phyloP scores from a whole-genome alignment of 2,797 vertebrate species.

The Mus caroli region DNA sequence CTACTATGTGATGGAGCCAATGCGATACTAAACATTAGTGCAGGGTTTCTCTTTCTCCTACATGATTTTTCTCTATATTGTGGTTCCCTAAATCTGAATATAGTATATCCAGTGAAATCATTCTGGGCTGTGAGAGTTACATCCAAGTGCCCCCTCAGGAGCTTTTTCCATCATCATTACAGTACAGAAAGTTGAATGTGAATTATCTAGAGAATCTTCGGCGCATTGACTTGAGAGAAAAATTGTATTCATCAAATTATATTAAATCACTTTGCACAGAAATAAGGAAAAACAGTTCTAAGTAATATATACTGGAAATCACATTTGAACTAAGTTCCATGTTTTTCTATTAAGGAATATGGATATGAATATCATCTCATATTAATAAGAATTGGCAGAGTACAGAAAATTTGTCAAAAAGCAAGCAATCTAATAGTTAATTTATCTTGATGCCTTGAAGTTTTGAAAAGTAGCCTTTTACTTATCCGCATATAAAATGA shows the following conservation, averaged over 20 bases:
- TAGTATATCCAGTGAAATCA: background rate
- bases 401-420: conserved; percentile 28
- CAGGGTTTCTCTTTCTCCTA: background rate
- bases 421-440: background rate
- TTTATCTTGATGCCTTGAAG: background rate
- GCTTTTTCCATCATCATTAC: background rate
- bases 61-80: background rate
- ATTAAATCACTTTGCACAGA: background rate
- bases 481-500: background rate
- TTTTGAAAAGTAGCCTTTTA: background rate
- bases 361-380: background rate
- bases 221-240: background rate
- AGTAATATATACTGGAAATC: background rate
- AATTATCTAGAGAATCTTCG: background rate
- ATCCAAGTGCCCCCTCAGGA: background rate
- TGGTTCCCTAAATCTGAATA: background rate
- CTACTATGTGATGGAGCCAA: background rate
- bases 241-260: background rate
- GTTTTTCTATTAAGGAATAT: background rate
- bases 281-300: background rate
- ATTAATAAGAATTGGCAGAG: background rate
- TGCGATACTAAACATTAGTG: background rate
- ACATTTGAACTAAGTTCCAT: background rate
- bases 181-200: background rate
- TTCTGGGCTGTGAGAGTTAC: background rate